Evolutionary conservation across 2,888 invertebrate species (phyloP), one percentile per base, ranked within the genome.

Genomic region (Ischnura elegans): DNA sequence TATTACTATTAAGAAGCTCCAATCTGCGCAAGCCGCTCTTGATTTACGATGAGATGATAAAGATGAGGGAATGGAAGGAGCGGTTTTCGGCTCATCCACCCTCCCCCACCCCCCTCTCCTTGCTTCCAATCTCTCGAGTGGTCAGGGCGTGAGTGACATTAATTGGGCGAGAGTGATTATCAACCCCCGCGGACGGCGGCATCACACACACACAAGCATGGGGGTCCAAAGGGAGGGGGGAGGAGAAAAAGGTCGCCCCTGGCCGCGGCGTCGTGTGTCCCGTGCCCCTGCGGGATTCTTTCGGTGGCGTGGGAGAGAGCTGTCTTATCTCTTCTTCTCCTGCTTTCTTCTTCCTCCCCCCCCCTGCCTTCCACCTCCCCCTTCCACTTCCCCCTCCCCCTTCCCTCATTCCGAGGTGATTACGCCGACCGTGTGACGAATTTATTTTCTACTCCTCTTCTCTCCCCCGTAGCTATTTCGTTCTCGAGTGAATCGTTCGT

Each of bases 151-250:
- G 76, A 76, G 76, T 76, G 76, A 76, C 76, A 76, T 76, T 76
- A 76, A 76, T 76, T 76, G 76, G 76, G 36, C 29, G 10, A 36
- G 76, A 76, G 36, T 76, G 76, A 76, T 76, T 76, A 76, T 76
- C 76, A 76, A 76, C 76, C 76, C 76, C 36, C 76, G 76, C 76
- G 76, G 76, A 76, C 76, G 25, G 36, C 76, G 76, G 76, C 76
- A 10, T 8, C 36, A 1, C n/a, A 36, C 76, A 76, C 51, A 10
- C 51, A 51, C 51, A 10, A n/a, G n/a, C n/a, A n/a, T n/a, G n/a
- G n/a, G n/a, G n/a, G n/a, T n/a, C n/a, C n/a, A n/a, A n/a, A n/a
- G n/a, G n/a, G n/a, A n/a, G n/a, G 19, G 51, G 51, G 16, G 51
- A 10, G 51, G 19, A 8, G 19, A 51, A 51, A 51, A 51, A 10